Base-by-base conservation (phyloP, 2,113 vertebrate species). In the Pontoporia blainvillei region DNA sequence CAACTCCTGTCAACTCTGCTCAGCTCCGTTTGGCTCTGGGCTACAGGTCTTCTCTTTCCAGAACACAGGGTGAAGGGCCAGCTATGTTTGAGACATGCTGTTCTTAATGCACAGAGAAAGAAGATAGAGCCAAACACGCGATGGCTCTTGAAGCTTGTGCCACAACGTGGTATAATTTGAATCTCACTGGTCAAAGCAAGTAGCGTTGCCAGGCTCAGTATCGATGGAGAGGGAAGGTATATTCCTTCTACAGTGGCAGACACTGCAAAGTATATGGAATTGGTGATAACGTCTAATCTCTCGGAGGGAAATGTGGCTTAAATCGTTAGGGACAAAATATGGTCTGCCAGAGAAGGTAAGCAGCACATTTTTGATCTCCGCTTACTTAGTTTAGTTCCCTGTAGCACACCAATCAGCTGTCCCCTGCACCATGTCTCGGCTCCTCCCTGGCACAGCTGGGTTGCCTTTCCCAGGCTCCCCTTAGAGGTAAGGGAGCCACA, bases 161-260 rank as follows among this genome's bases (percentile, higher is more conserved):
- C 85, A 91, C 27, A 90, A 95, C 84, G 12, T 72, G 69, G 31
- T 82, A 52, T 82, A 72, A 96, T 92, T 83, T 94, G 72, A 62
- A 95, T 87, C 61, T 92, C 84, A 67, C 1, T 57, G 46, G 39
- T 67, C 62, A 90, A 62, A 92, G 52, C 54, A 86, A 89, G 76
- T 4, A 94, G 29, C 44, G 54, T 1, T 66, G 61, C 36, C 75
- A 90, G 36, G 34, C 6, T 86, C 54, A 31, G 3, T 83, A 76
- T 83, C 31, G 34, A 59, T 2, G 23, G 31, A 82, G 61, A 93
- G 1, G 69, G 14, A 3, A 89, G n/a, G 61, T 31, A 20, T 27
- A 54, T 88, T 62, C 14, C 29, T 91, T 71, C 71, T 49, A 44
- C 18, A 78, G 39, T 10, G 3, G 20, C 36, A 4, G 29, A 29